phyloP scores from a whole-genome alignment of 1,140 invertebrate genomes.

The Hyles vespertilio region DNA sequence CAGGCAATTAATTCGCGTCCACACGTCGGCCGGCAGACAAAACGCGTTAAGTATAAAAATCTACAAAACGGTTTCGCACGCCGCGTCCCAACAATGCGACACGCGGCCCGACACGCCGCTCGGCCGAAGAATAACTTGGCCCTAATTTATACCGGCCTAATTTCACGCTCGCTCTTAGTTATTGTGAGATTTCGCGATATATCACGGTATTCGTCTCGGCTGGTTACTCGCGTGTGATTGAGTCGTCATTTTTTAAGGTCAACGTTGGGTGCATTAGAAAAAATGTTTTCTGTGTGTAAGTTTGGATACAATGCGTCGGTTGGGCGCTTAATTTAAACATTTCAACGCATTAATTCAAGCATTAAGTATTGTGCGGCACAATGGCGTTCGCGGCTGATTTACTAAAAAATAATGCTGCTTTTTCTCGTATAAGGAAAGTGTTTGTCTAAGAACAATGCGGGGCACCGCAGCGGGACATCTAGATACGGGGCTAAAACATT shows the following conservation, averaged over 20 bases:
- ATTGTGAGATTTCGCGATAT: slow-evolving; percentile 62
- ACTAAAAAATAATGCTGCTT: slow-evolving; percentile 56
- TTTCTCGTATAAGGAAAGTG: slow-evolving; percentile 61
- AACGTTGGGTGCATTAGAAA: too few species aligned
- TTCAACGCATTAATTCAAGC: slow-evolving; percentile 54
- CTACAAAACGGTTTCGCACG: slow-evolving; percentile 57
- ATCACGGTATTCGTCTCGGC: slow-evolving; percentile 61
- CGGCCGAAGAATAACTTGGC: slow-evolving; percentile 43
- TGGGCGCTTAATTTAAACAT: slow-evolving; percentile 37
- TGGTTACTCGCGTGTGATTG: slow-evolving; percentile 49
- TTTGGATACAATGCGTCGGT: slow-evolving; percentile 24
- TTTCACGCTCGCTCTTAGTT: slow-evolving; percentile 63
- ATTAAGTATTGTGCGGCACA: slow-evolving; percentile 41
- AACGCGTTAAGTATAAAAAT: slow-evolving; percentile 37
- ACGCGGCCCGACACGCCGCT: slow-evolving; percentile 57
- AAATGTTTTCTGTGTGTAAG: too few species aligned
- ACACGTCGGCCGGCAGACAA: slow-evolving; percentile 8
- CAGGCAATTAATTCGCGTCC: slow-evolving; percentile 42
- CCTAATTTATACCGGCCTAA: slow-evolving; percentile 60
- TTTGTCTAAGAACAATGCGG: slow-evolving; percentile 70
- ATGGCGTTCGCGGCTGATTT: slow-evolving; percentile 39
- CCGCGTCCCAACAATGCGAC: slow-evolving; percentile 40
- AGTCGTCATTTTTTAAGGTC: slow-evolving; percentile 38
- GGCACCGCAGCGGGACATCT: slow-evolving; percentile 66
- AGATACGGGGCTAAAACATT: slow-evolving; percentile 55